phyloP scores from a whole-genome alignment of 2,113 vertebrate genomes.

The Psittacula cyanocephala region DNA sequence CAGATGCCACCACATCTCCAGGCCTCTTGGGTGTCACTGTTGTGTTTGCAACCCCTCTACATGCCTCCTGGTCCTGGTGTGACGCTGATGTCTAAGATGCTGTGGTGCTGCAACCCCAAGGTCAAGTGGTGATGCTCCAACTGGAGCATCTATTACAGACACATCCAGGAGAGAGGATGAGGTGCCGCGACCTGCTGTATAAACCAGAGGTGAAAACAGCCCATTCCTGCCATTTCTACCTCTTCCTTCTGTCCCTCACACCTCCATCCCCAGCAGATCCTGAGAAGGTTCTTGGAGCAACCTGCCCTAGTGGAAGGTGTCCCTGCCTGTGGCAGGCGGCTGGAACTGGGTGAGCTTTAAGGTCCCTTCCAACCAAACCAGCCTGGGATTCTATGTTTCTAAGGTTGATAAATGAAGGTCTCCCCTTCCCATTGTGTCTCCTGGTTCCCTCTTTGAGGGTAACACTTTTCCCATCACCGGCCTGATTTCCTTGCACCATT shows the following conservation, averaged over 20 bases:
- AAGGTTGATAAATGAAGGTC: not conserved
- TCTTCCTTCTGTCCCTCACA: not conserved
- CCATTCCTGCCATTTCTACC: not conserved
- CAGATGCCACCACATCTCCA: not conserved
- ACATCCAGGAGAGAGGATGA: not conserved
- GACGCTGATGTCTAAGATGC: not conserved
- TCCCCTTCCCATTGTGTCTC: not conserved
- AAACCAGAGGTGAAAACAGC: not conserved
- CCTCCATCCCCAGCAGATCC: not conserved
- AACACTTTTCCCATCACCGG: rapidly evolving
- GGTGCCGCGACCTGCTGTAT: not conserved
- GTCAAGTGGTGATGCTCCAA: not conserved
- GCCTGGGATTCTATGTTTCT: not conserved
- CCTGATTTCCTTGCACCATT: not conserved
- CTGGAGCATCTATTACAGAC: not conserved
- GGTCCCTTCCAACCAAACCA: not conserved
- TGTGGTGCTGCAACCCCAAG: not conserved
- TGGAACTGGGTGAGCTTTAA: not conserved
- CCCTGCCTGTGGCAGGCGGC: not conserved
- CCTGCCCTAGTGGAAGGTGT: not conserved
- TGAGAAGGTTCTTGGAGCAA: not conserved
- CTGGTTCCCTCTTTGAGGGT: not conserved
- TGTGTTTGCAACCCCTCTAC: not conserved
- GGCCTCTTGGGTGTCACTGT: not conserved
- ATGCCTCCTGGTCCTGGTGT: not conserved